phyloP scores from a whole-genome alignment of 2,888 invertebrate genomes.

The Piscicola geometra region DNA sequence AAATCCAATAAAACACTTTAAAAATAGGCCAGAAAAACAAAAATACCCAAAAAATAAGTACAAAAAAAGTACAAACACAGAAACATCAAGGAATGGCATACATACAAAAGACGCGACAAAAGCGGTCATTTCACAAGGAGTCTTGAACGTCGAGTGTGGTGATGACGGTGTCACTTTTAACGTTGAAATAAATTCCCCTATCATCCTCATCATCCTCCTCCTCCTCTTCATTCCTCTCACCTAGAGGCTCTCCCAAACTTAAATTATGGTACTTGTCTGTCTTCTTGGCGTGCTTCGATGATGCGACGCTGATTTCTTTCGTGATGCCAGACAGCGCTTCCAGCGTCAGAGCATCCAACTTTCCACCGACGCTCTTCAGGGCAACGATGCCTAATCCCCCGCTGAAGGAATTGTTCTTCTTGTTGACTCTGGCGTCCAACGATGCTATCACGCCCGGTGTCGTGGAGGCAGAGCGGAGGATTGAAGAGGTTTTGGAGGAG shows the following conservation, averaged over 20 bases:
- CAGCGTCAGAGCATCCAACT: slow-evolving; percentile 2
- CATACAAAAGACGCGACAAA: too few species aligned
- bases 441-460: background rate
- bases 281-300: too few species aligned
- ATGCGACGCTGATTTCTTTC: background rate
- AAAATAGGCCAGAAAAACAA: too few species aligned
- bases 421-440: background rate
- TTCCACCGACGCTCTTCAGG: background rate
- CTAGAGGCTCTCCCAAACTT: too few species aligned
- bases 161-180: background rate
- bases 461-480: background rate
- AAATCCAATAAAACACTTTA: background rate
- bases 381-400: background rate
- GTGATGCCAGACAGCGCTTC: background rate
- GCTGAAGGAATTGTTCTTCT: slow-evolving; percentile 14
- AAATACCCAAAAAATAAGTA: too few species aligned
- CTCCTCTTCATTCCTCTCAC: background rate
- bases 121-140: background rate
- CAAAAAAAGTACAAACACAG: too few species aligned
- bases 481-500: background rate
- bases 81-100: too few species aligned
- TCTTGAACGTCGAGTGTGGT: background rate
- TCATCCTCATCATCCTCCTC: background rate
- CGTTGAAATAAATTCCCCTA: background rate
- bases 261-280: too few species aligned